Evolutionary conservation across 2,888 invertebrate species (phyloP), one percentile per base, ranked within the genome.

Genomic region (Acrocyrtus sp.): DNA sequence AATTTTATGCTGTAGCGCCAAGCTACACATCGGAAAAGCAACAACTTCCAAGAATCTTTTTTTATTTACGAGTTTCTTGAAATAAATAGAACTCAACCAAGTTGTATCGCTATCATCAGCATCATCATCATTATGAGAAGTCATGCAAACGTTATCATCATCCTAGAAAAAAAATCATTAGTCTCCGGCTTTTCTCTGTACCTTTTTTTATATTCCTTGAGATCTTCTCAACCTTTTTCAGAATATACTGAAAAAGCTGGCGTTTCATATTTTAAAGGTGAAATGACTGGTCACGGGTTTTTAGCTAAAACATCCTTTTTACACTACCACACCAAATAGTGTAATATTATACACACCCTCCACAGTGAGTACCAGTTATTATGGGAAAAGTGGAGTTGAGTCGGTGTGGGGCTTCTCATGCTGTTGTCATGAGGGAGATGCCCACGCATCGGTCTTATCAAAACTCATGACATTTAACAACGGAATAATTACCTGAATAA

Each of bases 401-500:
- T 47, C 54, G 47, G 51, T 41, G 62, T 45, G 56, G 56, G 10
- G 56, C 24, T 65, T 51, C 62, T 53, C 39, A 41, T 57, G 27
- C 43, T 45, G 51, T 34, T 53, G 63, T 65, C 56, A 39, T 56
- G 65, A 45, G n/a, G n/a, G n/a, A n/a, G 26, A 34, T n/a, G 39
- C 67, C 53, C 43, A 60, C 48, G 54, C 69, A 69, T 51, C 26
- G 66, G 29, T 48, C 48, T 66, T 66, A 66, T 66, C 60, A 69
- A 60, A 53, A 45, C 60, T 68, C 68, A 53, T 68, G 69, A 69
- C 69, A 69, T 61, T 61, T 69, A 60, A 69, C 69, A 69, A 61
- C 69, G 69, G 69, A 69, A 69, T 69, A 69, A 69, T 69, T 69
- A 61, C 69, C 61, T 61, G 69, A 61, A 69, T 69, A 69, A 69